Evolutionary conservation across 2,113 vertebrate species (phyloP), one percentile per base, ranked within the genome.

Genomic region (Leucopternis melanops): DNA sequence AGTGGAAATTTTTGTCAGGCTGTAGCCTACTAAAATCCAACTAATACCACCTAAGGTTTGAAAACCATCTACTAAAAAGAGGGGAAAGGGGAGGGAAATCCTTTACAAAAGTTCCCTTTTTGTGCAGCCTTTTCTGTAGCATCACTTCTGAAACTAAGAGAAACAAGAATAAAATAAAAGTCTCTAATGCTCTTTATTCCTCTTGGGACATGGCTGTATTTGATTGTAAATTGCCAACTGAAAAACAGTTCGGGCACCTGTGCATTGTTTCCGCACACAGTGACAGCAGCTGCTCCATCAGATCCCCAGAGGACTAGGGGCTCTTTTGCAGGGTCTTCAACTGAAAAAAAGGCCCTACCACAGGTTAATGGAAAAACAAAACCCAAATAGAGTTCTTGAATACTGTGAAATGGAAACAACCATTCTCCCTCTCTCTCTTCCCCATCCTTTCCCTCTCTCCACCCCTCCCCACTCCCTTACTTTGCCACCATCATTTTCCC

Each of bases 401-500:
- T 59, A 55, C 7, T 25, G 15, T 34, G 16, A 40, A 89, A 63
- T 0, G 1, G 32, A 10, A 61, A 13, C 21, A 62, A 42, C 69
- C 36, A 10, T 57, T 42, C 18, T 66, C 27, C 14, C 27, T 20
- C 16, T 27, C 17, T 45, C 16, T 52, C 38, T 54, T 16, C 8
- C 13, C 1, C 20, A 29, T 44, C 3, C 2, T 8, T 69, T 36
- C 13, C 16, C 36, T 70, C 23, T 44, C 16, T n/a, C 19, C 13
- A 1, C 9, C 0, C 2, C 8, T 45, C 18, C 10, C 8, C 23
- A 16, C 3, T 2, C 3, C 17, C 9, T 57, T 38, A 32, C 20
- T 65, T 58, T 23, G 16, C 16, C 3, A 2, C 2, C 3, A 2
- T 11, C 8, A 17, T 61, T 72, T 70, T 2, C 5, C 7, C 12